Percentiles rank a stretch among this genome's conserved stretches.
Conservation (phyloP, 37 sponge, comb jelly and placozoan genomes). For the Ianthella basta region DNA sequence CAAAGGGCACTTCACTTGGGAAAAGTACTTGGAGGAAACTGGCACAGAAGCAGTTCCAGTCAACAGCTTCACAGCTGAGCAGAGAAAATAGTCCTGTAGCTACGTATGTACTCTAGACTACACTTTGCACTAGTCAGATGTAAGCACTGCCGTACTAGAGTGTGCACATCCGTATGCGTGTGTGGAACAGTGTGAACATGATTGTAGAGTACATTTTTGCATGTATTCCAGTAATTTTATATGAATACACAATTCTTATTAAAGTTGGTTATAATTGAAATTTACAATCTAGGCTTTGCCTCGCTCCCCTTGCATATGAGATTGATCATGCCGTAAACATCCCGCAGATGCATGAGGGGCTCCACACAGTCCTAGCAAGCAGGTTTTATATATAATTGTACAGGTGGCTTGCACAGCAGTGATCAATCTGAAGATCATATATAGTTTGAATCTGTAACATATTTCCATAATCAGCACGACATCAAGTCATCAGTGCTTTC, state of each 20-base stretch:
- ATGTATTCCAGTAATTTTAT: too few species aligned
- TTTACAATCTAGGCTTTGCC: background rate
- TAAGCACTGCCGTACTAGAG: background rate
- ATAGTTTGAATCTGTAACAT: background rate
- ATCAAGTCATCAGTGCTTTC: background rate
- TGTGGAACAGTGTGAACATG: background rate
- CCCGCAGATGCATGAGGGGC: background rate
- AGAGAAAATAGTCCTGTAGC: background rate
- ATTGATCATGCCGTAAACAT: background rate
- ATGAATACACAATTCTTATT: too few species aligned
- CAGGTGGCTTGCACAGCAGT: too few species aligned
- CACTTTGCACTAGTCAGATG: background rate
- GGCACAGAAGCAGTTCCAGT: background rate
- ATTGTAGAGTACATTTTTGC: background rate
- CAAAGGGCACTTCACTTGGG: background rate
- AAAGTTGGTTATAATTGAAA: too few species aligned
- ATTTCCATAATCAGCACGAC: background rate
- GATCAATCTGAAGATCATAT: background rate
- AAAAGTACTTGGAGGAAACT: slow-evolving; percentile 6
- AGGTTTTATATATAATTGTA: too few species aligned
- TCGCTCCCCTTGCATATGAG: background rate
- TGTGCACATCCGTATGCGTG: too few species aligned
- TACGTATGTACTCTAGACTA: background rate
- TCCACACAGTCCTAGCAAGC: background rate
- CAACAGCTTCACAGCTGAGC: background rate